These are phyloP conservation scores for Spongilla lacustris DNA, from an alignment of 37 sponge, comb jelly and placozoan genomes.

Conservation along the genomic window DNA sequence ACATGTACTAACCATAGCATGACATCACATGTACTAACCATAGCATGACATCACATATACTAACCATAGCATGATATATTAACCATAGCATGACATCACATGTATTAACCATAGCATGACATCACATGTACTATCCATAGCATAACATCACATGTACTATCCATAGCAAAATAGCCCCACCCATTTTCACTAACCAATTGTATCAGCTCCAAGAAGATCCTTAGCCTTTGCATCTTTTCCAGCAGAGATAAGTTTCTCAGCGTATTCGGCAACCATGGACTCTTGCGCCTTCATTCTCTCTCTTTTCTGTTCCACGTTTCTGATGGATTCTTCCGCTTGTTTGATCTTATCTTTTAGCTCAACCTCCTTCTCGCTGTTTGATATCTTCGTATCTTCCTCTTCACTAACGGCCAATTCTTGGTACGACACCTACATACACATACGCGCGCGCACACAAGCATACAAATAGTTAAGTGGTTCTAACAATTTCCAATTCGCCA, in stretches of 20 bases:
- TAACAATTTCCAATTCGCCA: not conserved
- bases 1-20: too few species aligned
- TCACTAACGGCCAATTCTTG: constrained; percentile 52
- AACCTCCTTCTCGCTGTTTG: constrained; percentile 22
- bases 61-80: too few species aligned
- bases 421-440: not conserved
- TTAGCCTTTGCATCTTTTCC: constrained; percentile 21
- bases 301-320: constrained; percentile 12
- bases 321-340: not conserved
- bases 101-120: too few species aligned
- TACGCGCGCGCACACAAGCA: not conserved
- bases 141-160: too few species aligned
- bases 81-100: too few species aligned
- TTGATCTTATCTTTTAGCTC: constrained; percentile 33
- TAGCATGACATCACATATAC: too few species aligned
- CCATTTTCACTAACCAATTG: constrained; percentile 60
- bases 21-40: too few species aligned
- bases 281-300: constrained; percentile 4
- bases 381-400: constrained; percentile 35
- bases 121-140: too few species aligned
- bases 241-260: constrained; percentile 27
- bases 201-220: constrained; percentile 30
- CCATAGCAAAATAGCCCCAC: too few species aligned
- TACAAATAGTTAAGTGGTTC: not conserved
- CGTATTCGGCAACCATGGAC: constrained; percentile 21